These are phyloP conservation scores for Syngnathus typhle DNA, from an alignment of 2,113 vertebrate genomes.

Conservation along the genomic window DNA sequence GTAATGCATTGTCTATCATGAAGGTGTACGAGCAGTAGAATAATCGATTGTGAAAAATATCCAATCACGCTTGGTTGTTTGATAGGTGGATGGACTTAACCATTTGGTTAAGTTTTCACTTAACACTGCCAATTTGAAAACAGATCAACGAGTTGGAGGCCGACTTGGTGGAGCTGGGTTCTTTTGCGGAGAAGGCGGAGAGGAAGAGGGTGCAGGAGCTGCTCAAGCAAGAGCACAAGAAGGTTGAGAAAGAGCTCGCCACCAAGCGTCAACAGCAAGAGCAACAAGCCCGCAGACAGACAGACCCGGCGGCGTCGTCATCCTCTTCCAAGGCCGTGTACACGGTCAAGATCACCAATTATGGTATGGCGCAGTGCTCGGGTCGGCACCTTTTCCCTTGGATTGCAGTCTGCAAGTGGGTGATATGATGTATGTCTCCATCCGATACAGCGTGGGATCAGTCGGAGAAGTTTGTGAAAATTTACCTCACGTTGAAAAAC, in stretches of 20 bases:
- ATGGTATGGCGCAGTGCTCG: constrained; percentile 70
- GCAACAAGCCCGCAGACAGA: constrained; percentile 68
- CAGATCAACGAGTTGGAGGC: constrained; percentile 79
- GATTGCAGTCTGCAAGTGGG: too few species aligned
- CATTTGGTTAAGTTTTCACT: background rate
- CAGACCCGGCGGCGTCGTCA: constrained; percentile 68
- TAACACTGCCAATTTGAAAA: background rate
- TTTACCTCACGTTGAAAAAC: constrained; percentile 86
- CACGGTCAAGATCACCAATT: constrained; percentile 93
- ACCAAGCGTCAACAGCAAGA: constrained; percentile 73
- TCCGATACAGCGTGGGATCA: constrained; percentile 89
- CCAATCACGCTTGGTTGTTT: background rate
- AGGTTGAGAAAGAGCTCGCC: constrained; percentile 82
- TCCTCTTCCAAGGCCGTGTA: constrained; percentile 72
- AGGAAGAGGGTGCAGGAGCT: constrained; percentile 79
- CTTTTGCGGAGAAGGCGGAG: constrained; percentile 73
- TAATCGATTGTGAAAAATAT: too few species aligned
- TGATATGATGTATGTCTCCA: background rate
- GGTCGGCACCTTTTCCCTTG: background rate
- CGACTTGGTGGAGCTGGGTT: constrained; percentile 81
- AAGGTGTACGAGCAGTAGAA: too few species aligned
- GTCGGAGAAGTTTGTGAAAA: constrained; percentile 95
- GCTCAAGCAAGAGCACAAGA: constrained; percentile 79
- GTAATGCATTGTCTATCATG: too few species aligned
- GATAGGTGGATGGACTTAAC: background rate